Conservation (phyloP, 2,888 invertebrate species). For the Drosophila bunnanda region DNA sequence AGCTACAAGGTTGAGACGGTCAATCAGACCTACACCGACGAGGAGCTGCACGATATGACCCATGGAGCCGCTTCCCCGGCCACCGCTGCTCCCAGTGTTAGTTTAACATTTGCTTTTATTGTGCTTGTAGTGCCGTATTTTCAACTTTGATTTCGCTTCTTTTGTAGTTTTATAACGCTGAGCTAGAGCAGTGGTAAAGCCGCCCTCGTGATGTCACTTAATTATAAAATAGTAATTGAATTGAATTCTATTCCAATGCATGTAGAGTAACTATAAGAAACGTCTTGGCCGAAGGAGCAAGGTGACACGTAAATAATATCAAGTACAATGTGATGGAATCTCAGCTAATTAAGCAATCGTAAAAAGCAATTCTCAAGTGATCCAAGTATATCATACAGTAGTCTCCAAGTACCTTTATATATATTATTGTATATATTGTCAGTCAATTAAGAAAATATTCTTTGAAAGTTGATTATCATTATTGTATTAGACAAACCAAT, state of each 20-base stretch:
- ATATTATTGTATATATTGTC: background rate
- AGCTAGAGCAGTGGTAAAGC: constrained; percentile 65
- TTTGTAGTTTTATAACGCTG: constrained; percentile 71
- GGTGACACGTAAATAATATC: constrained; percentile 19
- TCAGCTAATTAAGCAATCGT: constrained; percentile 26
- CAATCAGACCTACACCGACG: constrained; percentile 58
- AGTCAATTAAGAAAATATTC: constrained; percentile 28
- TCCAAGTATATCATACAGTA: constrained; percentile 8
- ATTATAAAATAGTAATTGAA: constrained; percentile 14
- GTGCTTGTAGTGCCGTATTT: constrained; percentile 49
- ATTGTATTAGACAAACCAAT: constrained; percentile 18
- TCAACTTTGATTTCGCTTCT: constrained; percentile 60
- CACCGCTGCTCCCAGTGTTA: constrained; percentile 65
- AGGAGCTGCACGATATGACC: constrained; percentile 79
- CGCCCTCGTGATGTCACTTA: constrained; percentile 26
- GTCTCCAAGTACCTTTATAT: constrained; percentile 6
- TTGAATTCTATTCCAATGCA: constrained; percentile 2
- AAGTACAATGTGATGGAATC: constrained; percentile 48
- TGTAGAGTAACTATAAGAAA: constrained; percentile 22
- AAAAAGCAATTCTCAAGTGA: constrained; percentile 37
- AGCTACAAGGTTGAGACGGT: constrained; percentile 71
- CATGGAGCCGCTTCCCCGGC: constrained; percentile 65
- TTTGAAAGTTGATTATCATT: constrained; percentile 3
- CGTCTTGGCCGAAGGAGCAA: constrained; percentile 5
- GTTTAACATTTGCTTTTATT: constrained; percentile 64